These are phyloP conservation scores for Gerris lacustris DNA, from an alignment of 2,888 invertebrate genomes.

Conservation along the genomic window DNA sequence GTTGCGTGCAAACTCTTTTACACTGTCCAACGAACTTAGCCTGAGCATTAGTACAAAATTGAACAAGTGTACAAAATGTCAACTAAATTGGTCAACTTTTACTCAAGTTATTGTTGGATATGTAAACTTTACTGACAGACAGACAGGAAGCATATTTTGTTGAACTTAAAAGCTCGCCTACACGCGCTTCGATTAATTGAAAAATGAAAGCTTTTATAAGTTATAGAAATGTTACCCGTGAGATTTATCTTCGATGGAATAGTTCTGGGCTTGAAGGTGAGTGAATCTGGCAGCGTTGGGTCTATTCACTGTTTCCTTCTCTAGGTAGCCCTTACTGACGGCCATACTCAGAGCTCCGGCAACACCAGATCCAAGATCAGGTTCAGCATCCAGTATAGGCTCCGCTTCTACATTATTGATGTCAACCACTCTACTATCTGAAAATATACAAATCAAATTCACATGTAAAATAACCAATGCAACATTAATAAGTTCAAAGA, in stretches of 20 bases:
- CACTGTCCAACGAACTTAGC: too few species aligned
- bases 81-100: too few species aligned
- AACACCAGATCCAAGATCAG: constrained; percentile 80
- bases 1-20: too few species aligned
- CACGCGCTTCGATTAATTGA: too few species aligned
- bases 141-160: too few species aligned
- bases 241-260: constrained; percentile 66
- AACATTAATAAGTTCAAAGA: too few species aligned
- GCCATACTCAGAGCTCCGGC: constrained; percentile 83
- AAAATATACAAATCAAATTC: constrained; percentile 11
- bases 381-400: constrained; percentile 80
- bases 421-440: constrained; percentile 40
- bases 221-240: constrained; percentile 42
- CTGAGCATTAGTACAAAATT: too few species aligned
- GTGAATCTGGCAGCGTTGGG: constrained; percentile 58
- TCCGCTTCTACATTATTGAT: constrained; percentile 44
- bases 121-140: too few species aligned
- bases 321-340: constrained; percentile 85
- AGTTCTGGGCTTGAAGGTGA: constrained; percentile 64
- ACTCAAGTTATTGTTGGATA: too few species aligned
- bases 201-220: not conserved
- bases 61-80: too few species aligned
- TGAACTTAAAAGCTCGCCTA: too few species aligned
- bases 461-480: too few species aligned
- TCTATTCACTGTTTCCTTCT: constrained; percentile 63